Percentiles rank a stretch among this genome's conserved stretches.
These are phyloP conservation scores for Trachurus trachurus DNA, from an alignment of 2,797 vertebrate species.

Conservation along the genomic window DNA sequence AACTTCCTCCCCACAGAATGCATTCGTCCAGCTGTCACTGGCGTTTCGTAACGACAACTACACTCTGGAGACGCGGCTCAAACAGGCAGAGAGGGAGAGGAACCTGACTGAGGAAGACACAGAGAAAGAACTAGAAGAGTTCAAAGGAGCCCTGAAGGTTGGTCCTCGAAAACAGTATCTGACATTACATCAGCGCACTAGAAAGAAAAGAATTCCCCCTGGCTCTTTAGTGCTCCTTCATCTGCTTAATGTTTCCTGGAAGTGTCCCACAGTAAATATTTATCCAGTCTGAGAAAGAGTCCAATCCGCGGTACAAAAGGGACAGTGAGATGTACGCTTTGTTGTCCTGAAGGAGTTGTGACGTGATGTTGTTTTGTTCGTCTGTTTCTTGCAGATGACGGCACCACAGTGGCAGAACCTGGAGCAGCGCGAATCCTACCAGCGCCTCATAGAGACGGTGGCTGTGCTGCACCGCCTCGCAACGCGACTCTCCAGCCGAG, in stretches of 20 bases:
- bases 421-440: slow-evolving; percentile 95
- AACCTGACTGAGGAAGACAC: slow-evolving; percentile 96
- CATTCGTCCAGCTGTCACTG: slow-evolving; percentile 97
- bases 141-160: slow-evolving; percentile 95
- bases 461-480: slow-evolving; percentile 92
- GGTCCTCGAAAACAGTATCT: slow-evolving; percentile 50
- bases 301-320: slow-evolving; percentile 11
- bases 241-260: slow-evolving; percentile 63
- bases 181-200: slow-evolving; percentile 14
- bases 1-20: slow-evolving; percentile 88
- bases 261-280: slow-evolving; percentile 51
- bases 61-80: slow-evolving; percentile 95
- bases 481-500: slow-evolving; percentile 93
- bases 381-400: slow-evolving; percentile 86
- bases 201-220: slow-evolving; percentile 30
- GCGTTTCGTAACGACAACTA: slow-evolving; percentile 99
- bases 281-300: slow-evolving; percentile 27
- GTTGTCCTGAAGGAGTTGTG: slow-evolving; percentile 23
- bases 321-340: slow-evolving; percentile 2
- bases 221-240: slow-evolving; percentile 45
- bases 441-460: slow-evolving; percentile 93
- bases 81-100: slow-evolving; percentile 95
- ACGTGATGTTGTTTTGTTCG: slow-evolving; percentile 17
- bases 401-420: slow-evolving; percentile 92
- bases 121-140: slow-evolving; percentile 96